Evolutionary conservation across 2,888 invertebrate species (phyloP).

Genomic region (Acrocyrtus sp.): DNA sequence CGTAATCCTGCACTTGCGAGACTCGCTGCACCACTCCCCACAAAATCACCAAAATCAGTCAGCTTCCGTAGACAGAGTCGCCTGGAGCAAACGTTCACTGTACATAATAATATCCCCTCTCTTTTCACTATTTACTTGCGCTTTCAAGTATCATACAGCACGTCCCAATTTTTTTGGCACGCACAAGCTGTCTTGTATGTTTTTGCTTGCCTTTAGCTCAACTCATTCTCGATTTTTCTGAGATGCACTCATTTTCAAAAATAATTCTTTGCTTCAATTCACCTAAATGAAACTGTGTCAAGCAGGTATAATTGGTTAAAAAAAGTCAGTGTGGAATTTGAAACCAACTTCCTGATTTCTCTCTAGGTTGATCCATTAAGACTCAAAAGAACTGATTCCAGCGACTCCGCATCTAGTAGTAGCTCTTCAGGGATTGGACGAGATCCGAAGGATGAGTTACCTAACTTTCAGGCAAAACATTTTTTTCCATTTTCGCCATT

Average conservation of each 20-base stretch:
- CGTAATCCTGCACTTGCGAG: constrained; percentile 66
- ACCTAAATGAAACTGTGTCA: too few species aligned
- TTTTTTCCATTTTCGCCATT: constrained; percentile 3
- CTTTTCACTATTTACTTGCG: too few species aligned
- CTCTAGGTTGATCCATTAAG: constrained; percentile 54
- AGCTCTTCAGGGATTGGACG: constrained; percentile 57
- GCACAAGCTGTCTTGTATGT: too few species aligned
- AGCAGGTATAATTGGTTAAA: too few species aligned
- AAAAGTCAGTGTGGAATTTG: too few species aligned
- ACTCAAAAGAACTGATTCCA: constrained; percentile 57
- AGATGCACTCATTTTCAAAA: too few species aligned
- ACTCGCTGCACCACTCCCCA: constrained; percentile 64
- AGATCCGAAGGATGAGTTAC: constrained; percentile 52
- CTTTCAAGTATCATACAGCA: too few species aligned
- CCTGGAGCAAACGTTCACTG: constrained; percentile 60
- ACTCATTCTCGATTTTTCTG: too few species aligned
- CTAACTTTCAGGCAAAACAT: constrained; percentile 60
- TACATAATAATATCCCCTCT: constrained; percentile 39
- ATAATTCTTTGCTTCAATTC: too few species aligned
- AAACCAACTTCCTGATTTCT: too few species aligned
- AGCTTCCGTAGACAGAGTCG: constrained; percentile 63
- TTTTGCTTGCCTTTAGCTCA: too few species aligned
- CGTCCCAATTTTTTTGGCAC: too few species aligned
- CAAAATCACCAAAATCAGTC: constrained; percentile 63
- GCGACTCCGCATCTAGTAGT: constrained; percentile 54